Evolutionary conservation across 2,113 vertebrate species (phyloP), one percentile per base, ranked within the genome.

Genomic region (Centropus unirufus): DNA sequence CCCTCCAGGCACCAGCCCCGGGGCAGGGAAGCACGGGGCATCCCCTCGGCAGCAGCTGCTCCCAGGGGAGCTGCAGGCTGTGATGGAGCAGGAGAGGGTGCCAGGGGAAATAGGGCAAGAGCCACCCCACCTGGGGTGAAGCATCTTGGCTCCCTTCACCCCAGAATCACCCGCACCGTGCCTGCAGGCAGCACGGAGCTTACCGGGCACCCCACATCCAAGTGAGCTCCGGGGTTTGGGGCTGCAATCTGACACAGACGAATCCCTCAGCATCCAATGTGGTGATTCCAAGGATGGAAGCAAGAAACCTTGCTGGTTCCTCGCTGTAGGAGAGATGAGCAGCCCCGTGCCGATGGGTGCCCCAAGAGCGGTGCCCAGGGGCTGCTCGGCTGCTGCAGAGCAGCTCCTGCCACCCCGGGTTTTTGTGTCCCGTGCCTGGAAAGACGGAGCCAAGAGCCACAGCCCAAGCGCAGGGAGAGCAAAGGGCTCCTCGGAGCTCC

Each of bases 201-300:
- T 1, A 4, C 47, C 36, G 12, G 5, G 7, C 4, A 0, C 20
- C 21, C 42, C 1, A 8, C 17, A 14, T 6, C 22, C 3, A 2
- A 12, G 4, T 1, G 8, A 51, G n/a, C 36, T 17, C 39, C 26
- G 55, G 64, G 32, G 17, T 12, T 10, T 18, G 23, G 8, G 30
- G 3, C 0, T 24, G 70, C 12, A 36, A 30, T 14, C 2, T 5
- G 30, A 22, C 5, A 4, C 51, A 17, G 2, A 49, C 3, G 4
- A 58, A 34, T 5, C 39, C 63, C 49, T 24, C 34, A 3, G 32
- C 59, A 69, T 29, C 74, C 18, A 40, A 8, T 0, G 3, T 0
- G 1, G 57, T 2, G 32, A 66, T 14, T 16, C 40, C 58, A 76
- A 36, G 82, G 55, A 21, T 1, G 34, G 1, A 62, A 51, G 49